These are phyloP conservation scores for Petrocephalus schoutedeni DNA, from an alignment of 2,797 vertebrate genomes.

Conservation along the genomic window DNA sequence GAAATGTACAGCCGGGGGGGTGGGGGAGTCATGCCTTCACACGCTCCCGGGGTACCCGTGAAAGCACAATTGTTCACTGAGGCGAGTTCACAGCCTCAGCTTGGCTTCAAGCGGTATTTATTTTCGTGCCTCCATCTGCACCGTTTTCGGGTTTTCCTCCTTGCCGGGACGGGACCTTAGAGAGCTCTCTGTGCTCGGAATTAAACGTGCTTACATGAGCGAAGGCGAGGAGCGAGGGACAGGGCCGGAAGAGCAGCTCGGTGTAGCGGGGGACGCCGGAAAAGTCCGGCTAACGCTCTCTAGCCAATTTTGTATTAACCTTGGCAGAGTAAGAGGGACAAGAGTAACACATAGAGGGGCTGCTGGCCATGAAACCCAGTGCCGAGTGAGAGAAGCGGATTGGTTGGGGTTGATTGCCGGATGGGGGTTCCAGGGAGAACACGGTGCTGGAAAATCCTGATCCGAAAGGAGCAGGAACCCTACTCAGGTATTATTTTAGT, in stretches of 20 bases:
- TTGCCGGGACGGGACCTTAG: background rate
- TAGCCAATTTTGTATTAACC: background rate
- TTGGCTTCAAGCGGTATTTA: background rate
- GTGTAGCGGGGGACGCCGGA: background rate
- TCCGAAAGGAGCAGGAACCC: background rate
- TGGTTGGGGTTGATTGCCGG: background rate
- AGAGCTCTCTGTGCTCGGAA: background rate
- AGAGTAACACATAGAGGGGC: background rate
- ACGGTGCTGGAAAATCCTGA: background rate
- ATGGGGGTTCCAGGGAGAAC: background rate
- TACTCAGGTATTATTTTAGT: constrained; percentile 10
- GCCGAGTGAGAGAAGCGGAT: background rate
- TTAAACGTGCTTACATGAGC: background rate
- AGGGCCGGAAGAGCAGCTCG: background rate
- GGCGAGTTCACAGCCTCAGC: background rate
- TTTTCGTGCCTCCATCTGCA: background rate
- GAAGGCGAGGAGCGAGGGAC: background rate
- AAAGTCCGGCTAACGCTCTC: background rate
- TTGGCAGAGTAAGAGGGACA: background rate
- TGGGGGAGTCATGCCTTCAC: background rate
- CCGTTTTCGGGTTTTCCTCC: background rate
- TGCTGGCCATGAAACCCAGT: background rate
- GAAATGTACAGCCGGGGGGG: background rate
- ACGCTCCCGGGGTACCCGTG: background rate
- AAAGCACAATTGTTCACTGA: background rate